These are phyloP conservation scores for Macquaria australasica DNA, from an alignment of 2,113 vertebrate genomes.

Conservation along the genomic window DNA sequence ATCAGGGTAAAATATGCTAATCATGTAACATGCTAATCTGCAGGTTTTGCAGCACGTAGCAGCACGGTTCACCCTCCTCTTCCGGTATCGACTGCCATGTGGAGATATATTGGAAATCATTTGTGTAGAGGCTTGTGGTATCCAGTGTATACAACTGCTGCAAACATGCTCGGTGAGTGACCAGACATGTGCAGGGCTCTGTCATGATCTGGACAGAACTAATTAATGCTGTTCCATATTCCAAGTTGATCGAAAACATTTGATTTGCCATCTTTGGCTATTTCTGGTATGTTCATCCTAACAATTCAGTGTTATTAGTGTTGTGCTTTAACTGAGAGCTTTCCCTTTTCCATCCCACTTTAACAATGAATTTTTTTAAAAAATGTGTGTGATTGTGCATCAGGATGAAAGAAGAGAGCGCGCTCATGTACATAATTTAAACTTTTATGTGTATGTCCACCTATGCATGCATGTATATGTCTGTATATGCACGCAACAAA, in stretches of 20 bases:
- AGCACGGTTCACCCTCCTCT: background rate
- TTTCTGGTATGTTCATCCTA: background rate
- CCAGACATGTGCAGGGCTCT: constrained; percentile 29
- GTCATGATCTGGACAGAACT: constrained; percentile 13
- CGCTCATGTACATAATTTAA: background rate
- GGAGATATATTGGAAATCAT: constrained; percentile 52
- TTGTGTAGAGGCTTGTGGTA: constrained; percentile 26
- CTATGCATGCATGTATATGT: background rate
- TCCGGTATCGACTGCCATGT: constrained; percentile 29
- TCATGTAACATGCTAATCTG: constrained; percentile 20
- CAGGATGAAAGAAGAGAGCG: background rate
- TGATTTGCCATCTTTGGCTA: background rate
- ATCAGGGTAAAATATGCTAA: background rate
- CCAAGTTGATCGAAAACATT: background rate
- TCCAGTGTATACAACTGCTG: constrained; percentile 45
- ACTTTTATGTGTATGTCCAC: background rate
- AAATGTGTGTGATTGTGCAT: background rate
- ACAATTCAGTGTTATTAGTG: background rate
- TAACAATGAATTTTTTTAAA: background rate
- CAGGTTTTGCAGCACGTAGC: constrained; percentile 2
- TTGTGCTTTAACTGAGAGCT: background rate
- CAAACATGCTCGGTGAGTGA: constrained; percentile 43
- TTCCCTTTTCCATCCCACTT: background rate
- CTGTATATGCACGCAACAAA: background rate
- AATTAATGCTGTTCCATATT: constrained; percentile 1